Base-by-base conservation (phyloP, 2,888 invertebrate genomes). In the Dexiosoma caninum region DNA sequence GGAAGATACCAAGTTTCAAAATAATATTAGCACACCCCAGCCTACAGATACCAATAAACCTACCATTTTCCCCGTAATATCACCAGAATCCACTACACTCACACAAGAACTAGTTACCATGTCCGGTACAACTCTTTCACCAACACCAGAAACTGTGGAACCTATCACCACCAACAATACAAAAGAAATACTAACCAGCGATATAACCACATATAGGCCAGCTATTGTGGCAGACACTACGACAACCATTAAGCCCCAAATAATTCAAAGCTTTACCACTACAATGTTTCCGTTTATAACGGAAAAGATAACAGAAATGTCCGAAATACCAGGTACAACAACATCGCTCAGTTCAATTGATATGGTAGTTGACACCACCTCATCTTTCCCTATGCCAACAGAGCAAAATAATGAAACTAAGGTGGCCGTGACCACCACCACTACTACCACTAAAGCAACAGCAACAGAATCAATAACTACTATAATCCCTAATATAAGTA, bases 401-500 rank as follows among this genome's bases (percentile, higher is more conserved):
- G 49, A 67, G 5, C 16, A 37, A 55, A 62, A 70, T 40, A 77
- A 70, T 42, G 49, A 70, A 70, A 70, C 62, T 44, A 76, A 75
- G 76, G 53, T 40, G 55, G 81, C 69, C 66, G 83, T 83, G 59
- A 83, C 79, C 27, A 72, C 40, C 21, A 55, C 10, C 37, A 37
- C 37, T 4, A 32, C 57, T 16, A 46, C 70, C 57, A 64, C 37
- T 44, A 40, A 66, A 44, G 64, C 74, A 16, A 77, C 76, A 49
- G 66, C 57, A 72, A 84, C 78, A 75, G 53, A 67, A 66, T 19
- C 81, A 70, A 75, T 60, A 66, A 74, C 62, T 40, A 69, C 78
- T 75, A 83, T 84, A 44, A 85, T 87, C 40, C 86, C 86, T 64
- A 76, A 81, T 51, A 80, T 83, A 76, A 89, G 87, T 84, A 88